Percentiles rank a stretch among this genome's conserved stretches.
phyloP scores from a whole-genome alignment of 2,888 invertebrate species.

The Drymonia ruficornis region DNA sequence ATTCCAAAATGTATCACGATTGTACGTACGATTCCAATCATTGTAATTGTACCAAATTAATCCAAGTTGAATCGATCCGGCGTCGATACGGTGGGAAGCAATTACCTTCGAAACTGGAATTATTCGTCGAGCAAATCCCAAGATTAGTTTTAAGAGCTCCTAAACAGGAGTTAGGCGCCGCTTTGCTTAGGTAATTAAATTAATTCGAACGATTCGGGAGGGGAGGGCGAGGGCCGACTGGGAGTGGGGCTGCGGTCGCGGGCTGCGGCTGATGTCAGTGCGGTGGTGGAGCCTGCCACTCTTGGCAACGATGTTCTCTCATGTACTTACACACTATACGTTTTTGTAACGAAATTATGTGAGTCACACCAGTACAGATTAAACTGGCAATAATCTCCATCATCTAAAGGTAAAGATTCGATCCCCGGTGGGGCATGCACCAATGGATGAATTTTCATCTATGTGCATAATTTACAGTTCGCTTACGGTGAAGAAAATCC shows the following conservation, averaged over 20 bases:
- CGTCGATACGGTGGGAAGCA: conserved; percentile 25
- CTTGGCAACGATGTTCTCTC: too few relatives aligned
- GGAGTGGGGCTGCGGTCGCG: conserved; percentile 12
- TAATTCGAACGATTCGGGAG: conserved; percentile 45
- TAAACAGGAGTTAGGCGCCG: conserved; percentile 50
- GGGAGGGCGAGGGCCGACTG: conserved; percentile 20
- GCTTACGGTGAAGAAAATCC: too few relatives aligned
- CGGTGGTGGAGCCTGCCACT: too few relatives aligned
- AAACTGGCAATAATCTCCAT: too few relatives aligned
- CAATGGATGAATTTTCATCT: too few relatives aligned
- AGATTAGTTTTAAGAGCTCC: conserved; percentile 50
- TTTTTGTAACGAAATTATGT: too few relatives aligned
- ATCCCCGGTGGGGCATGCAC: too few relatives aligned
- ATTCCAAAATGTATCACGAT: not conserved
- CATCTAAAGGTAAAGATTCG: too few relatives aligned
- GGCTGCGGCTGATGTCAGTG: not conserved
- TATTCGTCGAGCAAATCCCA: conserved; percentile 43
- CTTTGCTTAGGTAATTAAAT: conserved; percentile 51
- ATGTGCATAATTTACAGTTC: too few relatives aligned
- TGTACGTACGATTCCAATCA: conserved; percentile 10
- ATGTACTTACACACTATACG: too few relatives aligned
- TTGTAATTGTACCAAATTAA: conserved; percentile 26
- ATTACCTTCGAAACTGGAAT: conserved; percentile 37
- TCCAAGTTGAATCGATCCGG: conserved; percentile 29
- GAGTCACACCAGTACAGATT: too few relatives aligned